Evolutionary conservation across 2,888 invertebrate genomes (phyloP).

Genomic region (Tachina fera): DNA sequence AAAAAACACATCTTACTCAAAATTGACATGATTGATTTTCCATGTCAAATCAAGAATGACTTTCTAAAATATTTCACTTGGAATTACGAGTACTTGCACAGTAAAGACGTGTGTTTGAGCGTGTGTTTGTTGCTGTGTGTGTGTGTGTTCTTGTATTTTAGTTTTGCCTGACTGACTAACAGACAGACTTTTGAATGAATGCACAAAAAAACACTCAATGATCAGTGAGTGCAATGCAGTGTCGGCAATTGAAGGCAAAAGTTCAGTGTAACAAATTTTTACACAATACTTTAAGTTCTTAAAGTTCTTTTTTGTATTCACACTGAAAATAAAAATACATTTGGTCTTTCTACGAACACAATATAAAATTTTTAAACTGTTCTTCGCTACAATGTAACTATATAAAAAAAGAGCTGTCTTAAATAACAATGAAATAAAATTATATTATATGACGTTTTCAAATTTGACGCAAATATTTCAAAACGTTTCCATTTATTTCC

Average conservation of each 20-base stretch:
- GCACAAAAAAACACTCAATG: conserved; percentile 16
- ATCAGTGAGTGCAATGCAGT: conserved; percentile 41
- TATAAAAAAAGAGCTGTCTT: no score
- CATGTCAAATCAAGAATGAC: conserved; percentile 76
- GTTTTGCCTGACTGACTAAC: background rate
- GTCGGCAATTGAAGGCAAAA: conserved; percentile 61
- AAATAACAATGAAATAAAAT: no score
- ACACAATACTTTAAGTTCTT: conserved; percentile 33
- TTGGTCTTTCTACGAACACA: background rate
- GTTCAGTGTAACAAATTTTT: conserved; percentile 68
- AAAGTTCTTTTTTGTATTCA: background rate
- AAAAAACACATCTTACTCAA: conserved; percentile 80
- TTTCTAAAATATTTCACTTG: conserved; percentile 79
- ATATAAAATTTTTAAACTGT: background rate
- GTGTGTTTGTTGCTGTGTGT: background rate
- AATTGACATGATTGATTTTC: conserved; percentile 81
- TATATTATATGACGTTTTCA: no score
- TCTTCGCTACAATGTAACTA: no score
- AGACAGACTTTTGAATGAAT: background rate
- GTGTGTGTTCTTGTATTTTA: background rate
- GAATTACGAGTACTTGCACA: conserved; percentile 42
- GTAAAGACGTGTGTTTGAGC: background rate
- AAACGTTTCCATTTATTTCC: no score
- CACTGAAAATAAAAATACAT: conserved; percentile 32
- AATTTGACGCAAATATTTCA: no score